Conservation (phyloP, 2,888 invertebrate genomes). For the Nephrotoma flavescens region DNA sequence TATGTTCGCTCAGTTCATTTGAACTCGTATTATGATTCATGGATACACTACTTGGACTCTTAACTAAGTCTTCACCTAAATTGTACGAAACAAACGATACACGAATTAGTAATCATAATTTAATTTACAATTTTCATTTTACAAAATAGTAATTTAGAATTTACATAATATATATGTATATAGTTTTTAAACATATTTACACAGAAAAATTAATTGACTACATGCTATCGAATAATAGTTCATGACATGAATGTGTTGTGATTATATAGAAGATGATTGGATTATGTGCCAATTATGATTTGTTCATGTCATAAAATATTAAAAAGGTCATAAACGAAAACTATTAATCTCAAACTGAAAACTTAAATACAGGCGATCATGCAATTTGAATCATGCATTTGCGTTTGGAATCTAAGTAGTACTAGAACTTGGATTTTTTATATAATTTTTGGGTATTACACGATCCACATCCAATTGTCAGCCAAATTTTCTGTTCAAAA, state of each 20-base stretch:
- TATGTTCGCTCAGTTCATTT: constrained; percentile 44
- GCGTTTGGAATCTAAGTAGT: not conserved
- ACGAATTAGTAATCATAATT: not conserved
- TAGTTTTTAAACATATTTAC: not conserved
- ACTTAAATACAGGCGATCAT: not conserved
- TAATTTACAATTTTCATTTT: not conserved
- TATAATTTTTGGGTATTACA: not conserved
- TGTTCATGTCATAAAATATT: not conserved
- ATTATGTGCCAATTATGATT: not conserved
- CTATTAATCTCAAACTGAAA: not conserved
- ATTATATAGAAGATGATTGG: not conserved
- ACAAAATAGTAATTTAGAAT: not conserved
- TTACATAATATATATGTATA: not conserved
- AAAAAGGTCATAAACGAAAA: not conserved
- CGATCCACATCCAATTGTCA: not conserved
- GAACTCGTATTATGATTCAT: constrained; percentile 68
- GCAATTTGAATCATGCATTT: not conserved
- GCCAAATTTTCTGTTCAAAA: not conserved
- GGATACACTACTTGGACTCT: constrained; percentile 69
- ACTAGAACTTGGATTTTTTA: not conserved
- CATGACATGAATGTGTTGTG: not conserved
- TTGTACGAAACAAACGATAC: not conserved
- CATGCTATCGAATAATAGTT: not conserved
- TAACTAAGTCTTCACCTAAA: constrained; percentile 45
- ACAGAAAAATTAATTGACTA: not conserved